Conservation (phyloP, 2,888 invertebrate species). For the Eurytoma californica region DNA sequence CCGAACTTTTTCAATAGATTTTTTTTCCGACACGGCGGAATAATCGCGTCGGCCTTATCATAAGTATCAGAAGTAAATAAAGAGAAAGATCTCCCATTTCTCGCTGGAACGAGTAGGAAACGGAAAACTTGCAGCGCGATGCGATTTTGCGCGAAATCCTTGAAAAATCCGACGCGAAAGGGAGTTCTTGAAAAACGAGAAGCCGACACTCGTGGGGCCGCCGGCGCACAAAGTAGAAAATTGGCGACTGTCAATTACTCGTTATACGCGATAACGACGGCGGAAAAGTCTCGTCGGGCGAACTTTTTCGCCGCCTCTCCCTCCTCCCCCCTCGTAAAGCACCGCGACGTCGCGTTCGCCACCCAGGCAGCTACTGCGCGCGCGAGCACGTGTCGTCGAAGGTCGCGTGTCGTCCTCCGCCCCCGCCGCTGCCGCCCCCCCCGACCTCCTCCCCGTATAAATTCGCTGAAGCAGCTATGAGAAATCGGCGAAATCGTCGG, state of each 20-base stretch:
- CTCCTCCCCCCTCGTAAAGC: not conserved
- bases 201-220: not conserved
- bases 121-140: not conserved
- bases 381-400: not conserved
- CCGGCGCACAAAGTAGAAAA: constrained; percentile 10
- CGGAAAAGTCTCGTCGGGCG: constrained; percentile 18
- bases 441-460: not conserved
- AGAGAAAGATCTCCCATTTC: too few species aligned
- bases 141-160: not conserved
- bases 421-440: not conserved
- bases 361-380: not conserved
- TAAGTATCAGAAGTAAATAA: too few species aligned
- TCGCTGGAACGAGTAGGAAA: too few species aligned
- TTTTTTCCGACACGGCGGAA: too few species aligned
- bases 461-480: constrained; percentile 47
- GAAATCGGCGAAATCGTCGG: constrained; percentile 37
- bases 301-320: constrained; percentile 12
- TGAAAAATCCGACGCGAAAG: not conserved
- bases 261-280: constrained; percentile 13
- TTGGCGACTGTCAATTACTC: constrained; percentile 32
- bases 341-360: not conserved
- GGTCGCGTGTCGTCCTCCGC: not conserved
- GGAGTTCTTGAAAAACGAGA: not conserved
- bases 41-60: too few species aligned
- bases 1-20: too few species aligned